Evolutionary conservation across 37 sponge, comb jelly and placozoan species (phyloP).

Genomic region (Agelas oroides): DNA sequence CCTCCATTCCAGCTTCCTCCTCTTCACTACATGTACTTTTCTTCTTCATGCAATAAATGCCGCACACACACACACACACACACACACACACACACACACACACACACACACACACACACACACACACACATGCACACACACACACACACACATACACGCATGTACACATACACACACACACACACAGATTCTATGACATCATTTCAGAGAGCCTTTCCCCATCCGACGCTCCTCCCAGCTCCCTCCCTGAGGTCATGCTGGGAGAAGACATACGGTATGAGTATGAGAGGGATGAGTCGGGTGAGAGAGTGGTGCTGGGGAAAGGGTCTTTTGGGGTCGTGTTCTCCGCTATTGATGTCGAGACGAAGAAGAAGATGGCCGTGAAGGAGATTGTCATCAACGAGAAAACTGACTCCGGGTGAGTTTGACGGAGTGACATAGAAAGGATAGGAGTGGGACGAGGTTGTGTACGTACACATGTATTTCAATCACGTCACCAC

Average conservation of each 20-base stretch:
- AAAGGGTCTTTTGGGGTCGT: conserved; percentile 86
- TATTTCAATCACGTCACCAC: neutral
- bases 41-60: neutral
- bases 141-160: too few species aligned
- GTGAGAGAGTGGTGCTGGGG: conserved; percentile 59
- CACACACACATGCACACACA: too few species aligned
- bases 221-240: neutral
- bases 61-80: too few species aligned
- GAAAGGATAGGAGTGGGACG: neutral
- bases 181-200: neutral
- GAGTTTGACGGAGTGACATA: conserved; percentile 6
- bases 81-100: neutral
- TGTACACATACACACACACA: neutral
- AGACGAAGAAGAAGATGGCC: conserved; percentile 87
- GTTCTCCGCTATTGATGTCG: conserved; percentile 80
- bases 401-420: conserved; percentile 52
- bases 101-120: neutral
- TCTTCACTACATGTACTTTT: neutral
- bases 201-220: neutral
- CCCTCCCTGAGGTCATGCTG: conserved; percentile 6
- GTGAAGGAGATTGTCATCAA: conserved; percentile 91
- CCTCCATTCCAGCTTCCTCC: neutral
- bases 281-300: conserved; percentile 64
- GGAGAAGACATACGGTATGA: conserved; percentile 43
- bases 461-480: neutral